Evolutionary conservation across 1,140 invertebrate species (phyloP).

Genomic region (Cyrtorhinus lividipennis): DNA sequence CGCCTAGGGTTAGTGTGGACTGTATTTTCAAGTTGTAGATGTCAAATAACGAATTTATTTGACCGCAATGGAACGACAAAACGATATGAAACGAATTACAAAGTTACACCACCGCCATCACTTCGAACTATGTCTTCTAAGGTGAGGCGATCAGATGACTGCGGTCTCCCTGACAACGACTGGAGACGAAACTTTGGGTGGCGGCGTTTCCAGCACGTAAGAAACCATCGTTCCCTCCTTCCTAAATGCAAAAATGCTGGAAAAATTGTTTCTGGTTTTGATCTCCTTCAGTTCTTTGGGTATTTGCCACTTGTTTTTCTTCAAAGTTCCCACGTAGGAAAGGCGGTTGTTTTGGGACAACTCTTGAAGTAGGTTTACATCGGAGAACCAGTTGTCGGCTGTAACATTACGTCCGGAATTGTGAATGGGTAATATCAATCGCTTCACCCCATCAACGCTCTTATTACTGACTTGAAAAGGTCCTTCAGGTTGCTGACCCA

Average conservation of each 20-base stretch:
- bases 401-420: slow-evolving; percentile 26
- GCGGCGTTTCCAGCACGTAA: too few relatives aligned
- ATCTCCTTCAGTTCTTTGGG: slow-evolving; percentile 23
- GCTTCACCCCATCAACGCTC: slow-evolving; percentile 24
- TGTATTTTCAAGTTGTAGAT: too few relatives aligned
- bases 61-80: too few relatives aligned
- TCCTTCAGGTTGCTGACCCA: slow-evolving; percentile 28
- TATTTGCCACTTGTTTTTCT: slow-evolving; percentile 30
- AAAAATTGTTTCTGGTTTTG: slow-evolving; percentile 14
- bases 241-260: slow-evolving; percentile 18
- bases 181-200: too few relatives aligned
- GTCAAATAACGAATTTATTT: too few relatives aligned
- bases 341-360: slow-evolving; percentile 28
- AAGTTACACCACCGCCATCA: too few relatives aligned
- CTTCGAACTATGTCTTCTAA: too few relatives aligned
- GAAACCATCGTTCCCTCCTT: slow-evolving; percentile 25
- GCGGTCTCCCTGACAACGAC: too few relatives aligned
- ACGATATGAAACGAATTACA: too few relatives aligned
- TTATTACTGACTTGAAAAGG: slow-evolving; percentile 27
- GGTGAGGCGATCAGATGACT: too few relatives aligned
- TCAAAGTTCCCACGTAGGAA: slow-evolving; percentile 27
- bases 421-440: slow-evolving; percentile 22
- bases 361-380: slow-evolving; percentile 13
- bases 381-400: slow-evolving; percentile 26
- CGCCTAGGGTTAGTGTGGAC: too few relatives aligned